A percentile compares a stretch with the other conserved stretches of the same genome.
Evolutionary conservation across 1,140 invertebrate genomes (phyloP).

Genomic region (Pseudomyrmex gracilis): DNA sequence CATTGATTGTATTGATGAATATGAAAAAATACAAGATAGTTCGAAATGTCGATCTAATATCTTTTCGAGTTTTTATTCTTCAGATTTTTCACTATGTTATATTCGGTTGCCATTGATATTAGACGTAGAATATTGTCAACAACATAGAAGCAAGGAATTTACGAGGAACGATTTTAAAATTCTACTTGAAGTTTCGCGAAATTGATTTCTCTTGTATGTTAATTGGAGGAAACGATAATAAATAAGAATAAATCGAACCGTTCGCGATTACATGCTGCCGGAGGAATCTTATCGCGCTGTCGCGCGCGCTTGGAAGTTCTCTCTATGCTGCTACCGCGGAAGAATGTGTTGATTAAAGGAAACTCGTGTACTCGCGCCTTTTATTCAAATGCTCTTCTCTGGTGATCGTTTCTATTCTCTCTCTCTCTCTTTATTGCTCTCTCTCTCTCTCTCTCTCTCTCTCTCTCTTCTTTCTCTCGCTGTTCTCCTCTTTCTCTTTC

Average conservation of each 20-base stretch:
- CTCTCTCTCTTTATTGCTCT: not conserved
- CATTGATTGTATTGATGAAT: not conserved
- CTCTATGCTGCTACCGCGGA: slow-evolving; percentile 59
- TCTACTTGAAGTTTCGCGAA: not conserved
- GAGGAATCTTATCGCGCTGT: slow-evolving; percentile 64
- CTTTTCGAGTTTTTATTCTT: too few species aligned
- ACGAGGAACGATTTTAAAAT: not conserved
- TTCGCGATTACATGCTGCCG: not conserved
- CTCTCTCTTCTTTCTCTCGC: not conserved
- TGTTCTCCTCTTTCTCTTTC: slow-evolving; percentile 31
- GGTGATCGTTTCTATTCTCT: not conserved
- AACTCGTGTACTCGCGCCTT: slow-evolving; percentile 76
- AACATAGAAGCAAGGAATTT: not conserved
- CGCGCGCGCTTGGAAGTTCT: slow-evolving; percentile 46
- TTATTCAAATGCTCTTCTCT: slow-evolving; percentile 69
- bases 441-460: not conserved
- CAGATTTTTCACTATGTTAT: too few species aligned
- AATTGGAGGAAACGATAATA: slow-evolving; percentile 26
- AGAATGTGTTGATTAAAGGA: slow-evolving; percentile 75
- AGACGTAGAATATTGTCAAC: not conserved
- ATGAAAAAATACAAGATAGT: not conserved
- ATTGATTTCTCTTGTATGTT: slow-evolving; percentile 50
- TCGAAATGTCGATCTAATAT: too few species aligned
- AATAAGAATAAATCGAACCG: slow-evolving; percentile 24
- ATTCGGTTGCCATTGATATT: not conserved